A percentile compares a stretch with the other conserved stretches of the same genome.
Evolutionary conservation across 2,113 vertebrate species (phyloP).

Genomic region (Noturus placidus): DNA sequence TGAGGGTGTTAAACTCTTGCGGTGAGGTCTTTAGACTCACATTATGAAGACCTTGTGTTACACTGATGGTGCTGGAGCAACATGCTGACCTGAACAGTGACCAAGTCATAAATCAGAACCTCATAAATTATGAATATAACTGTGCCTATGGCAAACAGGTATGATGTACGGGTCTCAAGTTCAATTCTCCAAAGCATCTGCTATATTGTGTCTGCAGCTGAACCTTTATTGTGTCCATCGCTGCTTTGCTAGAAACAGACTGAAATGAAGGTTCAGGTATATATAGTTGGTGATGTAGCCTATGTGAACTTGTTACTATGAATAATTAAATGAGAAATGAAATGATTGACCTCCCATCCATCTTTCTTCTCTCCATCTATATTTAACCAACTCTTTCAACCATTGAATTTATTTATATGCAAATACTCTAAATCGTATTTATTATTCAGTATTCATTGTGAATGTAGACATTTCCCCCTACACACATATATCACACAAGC

Average conservation of each 20-base stretch:
- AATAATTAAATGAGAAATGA: slow-evolving; percentile 52
- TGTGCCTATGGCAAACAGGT: slow-evolving; percentile 45
- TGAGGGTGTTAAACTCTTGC: slow-evolving; percentile 37
- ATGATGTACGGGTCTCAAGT: slow-evolving; percentile 41
- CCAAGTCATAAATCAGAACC: slow-evolving; percentile 52
- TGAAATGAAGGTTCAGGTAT: slow-evolving; percentile 35
- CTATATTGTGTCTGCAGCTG: slow-evolving; percentile 20
- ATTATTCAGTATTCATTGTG: slow-evolving; percentile 59
- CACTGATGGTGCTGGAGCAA: slow-evolving; percentile 47
- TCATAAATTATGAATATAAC: slow-evolving; percentile 55
- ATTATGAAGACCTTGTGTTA: slow-evolving; percentile 31
- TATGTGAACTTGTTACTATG: slow-evolving; percentile 32
- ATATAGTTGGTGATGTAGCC: slow-evolving; percentile 15
- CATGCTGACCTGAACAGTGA: slow-evolving; percentile 48
- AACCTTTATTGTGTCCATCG: neutral
- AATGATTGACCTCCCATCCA: slow-evolving; percentile 53
- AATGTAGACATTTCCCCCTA: slow-evolving; percentile 65
- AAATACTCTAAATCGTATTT: too few species aligned
- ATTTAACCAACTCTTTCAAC: slow-evolving; percentile 67
- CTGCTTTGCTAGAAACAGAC: neutral
- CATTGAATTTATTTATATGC: slow-evolving; percentile 45
- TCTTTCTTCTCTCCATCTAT: slow-evolving; percentile 61
- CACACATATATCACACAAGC: slow-evolving; percentile 44
- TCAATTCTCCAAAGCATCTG: slow-evolving; percentile 50
- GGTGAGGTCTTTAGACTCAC: slow-evolving; percentile 41